A percentile compares a stretch with the other conserved stretches of the same genome.
These are phyloP conservation scores for Strix uralensis DNA, from an alignment of 2,113 vertebrate genomes.

Conservation along the genomic window DNA sequence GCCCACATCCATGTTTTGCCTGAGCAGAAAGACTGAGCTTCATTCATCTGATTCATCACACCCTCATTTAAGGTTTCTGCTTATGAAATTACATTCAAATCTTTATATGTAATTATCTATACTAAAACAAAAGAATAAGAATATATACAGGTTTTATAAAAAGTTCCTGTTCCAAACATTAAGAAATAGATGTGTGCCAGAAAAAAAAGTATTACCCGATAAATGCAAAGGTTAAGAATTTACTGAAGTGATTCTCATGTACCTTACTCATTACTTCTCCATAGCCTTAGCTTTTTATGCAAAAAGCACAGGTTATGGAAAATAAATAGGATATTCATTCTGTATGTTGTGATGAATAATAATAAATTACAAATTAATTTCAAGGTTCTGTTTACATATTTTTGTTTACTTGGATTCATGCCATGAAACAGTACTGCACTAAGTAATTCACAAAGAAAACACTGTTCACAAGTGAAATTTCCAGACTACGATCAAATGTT, in stretches of 20 bases:
- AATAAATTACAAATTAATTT: conserved; percentile 8
- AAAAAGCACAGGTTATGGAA: not conserved
- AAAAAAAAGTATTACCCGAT: not conserved
- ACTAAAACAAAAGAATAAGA: not conserved
- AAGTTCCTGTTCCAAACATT: not conserved
- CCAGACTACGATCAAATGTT: not conserved
- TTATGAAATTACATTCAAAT: not conserved
- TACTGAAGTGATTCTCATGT: not conserved
- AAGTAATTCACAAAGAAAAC: conserved; percentile 33
- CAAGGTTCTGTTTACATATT: not conserved
- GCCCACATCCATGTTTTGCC: not conserved
- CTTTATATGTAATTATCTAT: not conserved
- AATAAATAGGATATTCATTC: not conserved
- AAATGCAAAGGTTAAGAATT: not conserved
- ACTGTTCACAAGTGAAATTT: conserved; percentile 7
- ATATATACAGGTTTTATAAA: not conserved
- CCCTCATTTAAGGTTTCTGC: not conserved
- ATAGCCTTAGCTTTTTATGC: not conserved
- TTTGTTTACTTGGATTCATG: not conserved
- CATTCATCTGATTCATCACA: not conserved
- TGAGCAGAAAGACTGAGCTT: not conserved
- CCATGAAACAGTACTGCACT: not conserved
- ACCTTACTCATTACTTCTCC: not conserved
- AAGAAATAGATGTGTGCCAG: not conserved
- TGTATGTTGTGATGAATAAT: not conserved